Base-by-base conservation (phyloP, 2,113 vertebrate genomes). In the Leuciscus idus region DNA sequence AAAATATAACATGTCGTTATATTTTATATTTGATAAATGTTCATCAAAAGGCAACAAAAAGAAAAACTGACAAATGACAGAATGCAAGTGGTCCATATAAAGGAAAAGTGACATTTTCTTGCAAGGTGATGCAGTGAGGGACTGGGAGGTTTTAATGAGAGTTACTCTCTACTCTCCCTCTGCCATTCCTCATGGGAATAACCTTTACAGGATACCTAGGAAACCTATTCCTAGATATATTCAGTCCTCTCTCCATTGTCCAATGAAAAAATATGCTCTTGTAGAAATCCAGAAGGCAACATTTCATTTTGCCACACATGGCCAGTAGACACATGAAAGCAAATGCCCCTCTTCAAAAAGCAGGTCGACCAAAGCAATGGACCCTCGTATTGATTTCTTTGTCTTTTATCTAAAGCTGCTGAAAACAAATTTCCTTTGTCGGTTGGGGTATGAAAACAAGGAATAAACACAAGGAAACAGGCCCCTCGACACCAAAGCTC, bases 61-160 rank as follows among this genome's bases (percentile, higher is more conserved):
- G 52, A 55, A 55, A 55, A 70, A 68, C 21, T 11, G 4, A 72
- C 9, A 43, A 39, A 72, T 39, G 4, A 21, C 19, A 73, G 70
- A 23, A 12, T 62, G 36, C n/a, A 62, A 39, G 23, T 8, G 8
- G 5, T 4, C 28, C 13, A 17, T 61, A 23, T 28, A 64, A 64
- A 81, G 39, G 2, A 46, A 77, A 77, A 72, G 72, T 88, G 77
- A 82, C 88, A 88, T 89, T 85, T 84, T 43, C 39, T 52, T 55
- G 70, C 19, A 23, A 33, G 73, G 28, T 28, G 48, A 28, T 7
- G 75, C 77, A 50, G 15, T 36, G 84, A 30, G n/a, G 39, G 9
- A 62, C 28, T 50, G 75, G 28, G 57, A 48, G 61, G 83, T 80
- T 88, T 90, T 90, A 91, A 91, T 86, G 87, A 87, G 89, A 88